A percentile compares a stretch with the other conserved stretches of the same genome.
Evolutionary conservation across 1,140 invertebrate species (phyloP).

Genomic region (Aleiodes sp.): DNA sequence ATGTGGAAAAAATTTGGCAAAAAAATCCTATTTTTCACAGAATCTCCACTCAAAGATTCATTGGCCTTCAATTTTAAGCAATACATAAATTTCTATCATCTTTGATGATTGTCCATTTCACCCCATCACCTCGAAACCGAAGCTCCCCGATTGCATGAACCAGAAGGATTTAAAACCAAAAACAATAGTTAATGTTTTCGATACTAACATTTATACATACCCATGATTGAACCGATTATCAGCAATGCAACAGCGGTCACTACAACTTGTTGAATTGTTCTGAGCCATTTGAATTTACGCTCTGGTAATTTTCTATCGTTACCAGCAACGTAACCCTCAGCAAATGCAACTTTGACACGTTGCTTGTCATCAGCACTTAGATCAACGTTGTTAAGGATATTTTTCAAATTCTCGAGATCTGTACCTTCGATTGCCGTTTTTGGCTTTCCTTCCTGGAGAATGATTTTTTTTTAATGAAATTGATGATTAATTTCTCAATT

Average conservation of each 20-base stretch:
- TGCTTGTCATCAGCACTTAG: constrained; percentile 71
- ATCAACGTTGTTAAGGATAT: constrained; percentile 47
- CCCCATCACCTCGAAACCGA: too few relatives aligned
- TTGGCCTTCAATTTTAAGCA: too few relatives aligned
- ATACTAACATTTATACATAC: constrained; percentile 50
- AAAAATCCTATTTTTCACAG: too few relatives aligned
- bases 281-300: constrained; percentile 76
- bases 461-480: constrained; percentile 14
- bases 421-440: constrained; percentile 27
- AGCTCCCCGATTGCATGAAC: neutral
- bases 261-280: constrained; percentile 74
- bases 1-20: too few relatives aligned
- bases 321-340: constrained; percentile 87
- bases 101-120: too few relatives aligned
- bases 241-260: constrained; percentile 80
- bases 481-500: neutral
- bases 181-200: constrained; percentile 25
- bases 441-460: constrained; percentile 32
- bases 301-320: constrained; percentile 68
- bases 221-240: constrained; percentile 73
- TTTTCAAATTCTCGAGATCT: constrained; percentile 46
- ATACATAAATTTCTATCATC: too few relatives aligned
- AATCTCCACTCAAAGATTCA: too few relatives aligned
- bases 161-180: constrained; percentile 27
- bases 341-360: constrained; percentile 86